These are phyloP conservation scores for Diplolepis rosae DNA, from an alignment of 2,888 invertebrate species.

Conservation along the genomic window DNA sequence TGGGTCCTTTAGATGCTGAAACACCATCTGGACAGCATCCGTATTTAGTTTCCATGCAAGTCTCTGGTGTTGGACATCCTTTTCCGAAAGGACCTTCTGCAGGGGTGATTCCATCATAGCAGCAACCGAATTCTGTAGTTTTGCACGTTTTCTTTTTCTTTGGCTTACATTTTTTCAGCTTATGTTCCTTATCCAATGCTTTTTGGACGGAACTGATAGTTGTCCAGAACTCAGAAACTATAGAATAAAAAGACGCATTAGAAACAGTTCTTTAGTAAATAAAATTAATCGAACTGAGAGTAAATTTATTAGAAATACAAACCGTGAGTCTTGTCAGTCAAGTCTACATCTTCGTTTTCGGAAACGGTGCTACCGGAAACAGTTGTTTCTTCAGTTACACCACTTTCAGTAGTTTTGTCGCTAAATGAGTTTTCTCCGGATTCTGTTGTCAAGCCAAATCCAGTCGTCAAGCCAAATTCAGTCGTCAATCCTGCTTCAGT, in stretches of 20 bases:
- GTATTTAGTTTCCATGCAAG: conserved; percentile 83
- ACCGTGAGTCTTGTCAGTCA: conserved; percentile 61
- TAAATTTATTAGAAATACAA: conserved; percentile 34
- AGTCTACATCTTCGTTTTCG: conserved; percentile 54
- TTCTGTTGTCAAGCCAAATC: conserved; percentile 40
- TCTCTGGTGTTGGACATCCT: conserved; percentile 83
- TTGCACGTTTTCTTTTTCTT: conserved; percentile 79
- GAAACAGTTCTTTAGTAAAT: too few species aligned
- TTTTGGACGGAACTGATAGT: conserved; percentile 76
- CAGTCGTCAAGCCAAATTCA: conserved; percentile 33
- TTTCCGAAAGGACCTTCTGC: conserved; percentile 89
- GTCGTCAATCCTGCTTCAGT: conserved; percentile 37
- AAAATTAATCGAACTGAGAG: too few species aligned
- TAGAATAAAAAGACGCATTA: not conserved
- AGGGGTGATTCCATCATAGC: conserved; percentile 84
- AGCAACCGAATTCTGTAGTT: conserved; percentile 85
- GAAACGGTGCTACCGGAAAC: conserved; percentile 41
- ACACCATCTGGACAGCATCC: conserved; percentile 91
- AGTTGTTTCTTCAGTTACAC: conserved; percentile 37
- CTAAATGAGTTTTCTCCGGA: conserved; percentile 29
- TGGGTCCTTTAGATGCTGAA: conserved; percentile 83
- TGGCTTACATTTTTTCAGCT: conserved; percentile 77
- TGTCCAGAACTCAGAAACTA: conserved; percentile 75
- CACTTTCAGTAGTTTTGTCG: conserved; percentile 34
- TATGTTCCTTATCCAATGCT: conserved; percentile 74